Evolutionary conservation across 1,140 invertebrate genomes (phyloP).

Genomic region (Drosophila sucinea): DNA sequence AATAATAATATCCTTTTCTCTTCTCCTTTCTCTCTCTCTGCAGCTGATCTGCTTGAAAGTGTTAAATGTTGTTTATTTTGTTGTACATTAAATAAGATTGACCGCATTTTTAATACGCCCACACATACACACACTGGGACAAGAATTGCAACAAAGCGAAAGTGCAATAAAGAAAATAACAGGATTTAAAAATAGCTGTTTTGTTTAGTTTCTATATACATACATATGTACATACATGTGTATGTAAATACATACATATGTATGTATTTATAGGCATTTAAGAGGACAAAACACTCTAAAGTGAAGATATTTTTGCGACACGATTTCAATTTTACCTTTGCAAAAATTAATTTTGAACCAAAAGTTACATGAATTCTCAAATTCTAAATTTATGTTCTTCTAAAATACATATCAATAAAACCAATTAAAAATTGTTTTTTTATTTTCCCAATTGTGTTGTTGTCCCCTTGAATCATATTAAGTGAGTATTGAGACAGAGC

Average conservation of each 20-base stretch:
- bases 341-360: too few relatives aligned
- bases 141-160: constrained; percentile 43
- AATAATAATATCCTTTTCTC: not conserved
- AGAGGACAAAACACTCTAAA: constrained; percentile 5
- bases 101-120: constrained; percentile 52
- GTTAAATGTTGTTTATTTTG: constrained; percentile 42
- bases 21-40: not conserved
- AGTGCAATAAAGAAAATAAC: constrained; percentile 48
- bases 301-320: not conserved
- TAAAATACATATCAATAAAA: too few relatives aligned
- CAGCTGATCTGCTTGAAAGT: constrained; percentile 21
- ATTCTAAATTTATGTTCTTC: too few relatives aligned
- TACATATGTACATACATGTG: not conserved
- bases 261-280: constrained; percentile 22
- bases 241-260: not conserved
- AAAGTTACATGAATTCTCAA: too few relatives aligned
- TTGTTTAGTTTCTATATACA: constrained; percentile 24
- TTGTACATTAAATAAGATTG: constrained; percentile 40
- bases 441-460: too few relatives aligned
- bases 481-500: too few relatives aligned
- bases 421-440: too few relatives aligned
- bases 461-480: too few relatives aligned
- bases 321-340: too few relatives aligned
- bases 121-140: constrained; percentile 35
- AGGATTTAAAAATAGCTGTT: constrained; percentile 58